A percentile compares a stretch with the other conserved stretches of the same genome.
These are phyloP conservation scores for Heteractis magnifica DNA, from an alignment of 92 coral and sea anemone species.

Conservation along the genomic window DNA sequence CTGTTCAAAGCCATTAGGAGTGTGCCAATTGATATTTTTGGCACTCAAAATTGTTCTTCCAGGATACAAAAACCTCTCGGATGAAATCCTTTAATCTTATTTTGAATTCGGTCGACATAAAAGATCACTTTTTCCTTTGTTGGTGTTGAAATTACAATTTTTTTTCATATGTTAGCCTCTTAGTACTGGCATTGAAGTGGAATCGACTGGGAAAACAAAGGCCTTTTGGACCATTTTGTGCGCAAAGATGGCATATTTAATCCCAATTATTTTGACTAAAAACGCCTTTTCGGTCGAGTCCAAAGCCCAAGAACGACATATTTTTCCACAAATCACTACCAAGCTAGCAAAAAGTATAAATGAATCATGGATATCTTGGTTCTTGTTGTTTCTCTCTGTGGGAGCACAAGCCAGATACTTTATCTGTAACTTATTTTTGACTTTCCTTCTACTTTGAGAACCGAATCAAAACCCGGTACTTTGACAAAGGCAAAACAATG, in stretches of 20 bases:
- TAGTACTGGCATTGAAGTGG: background rate
- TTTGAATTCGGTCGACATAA: background rate
- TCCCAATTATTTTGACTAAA: background rate
- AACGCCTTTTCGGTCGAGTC: background rate
- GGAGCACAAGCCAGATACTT: constrained; percentile 11
- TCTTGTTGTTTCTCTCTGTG: background rate
- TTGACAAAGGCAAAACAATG: background rate
- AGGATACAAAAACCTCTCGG: background rate
- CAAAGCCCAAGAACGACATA: background rate
- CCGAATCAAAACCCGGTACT: background rate
- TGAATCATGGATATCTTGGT: background rate
- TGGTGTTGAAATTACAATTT: background rate
- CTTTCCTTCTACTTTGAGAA: background rate
- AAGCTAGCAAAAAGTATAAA: background rate
- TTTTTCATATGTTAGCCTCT: background rate
- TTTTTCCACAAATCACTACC: background rate
- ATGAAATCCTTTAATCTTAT: background rate
- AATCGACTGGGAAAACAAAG: background rate
- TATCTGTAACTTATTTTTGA: background rate
- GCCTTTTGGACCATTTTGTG: background rate
- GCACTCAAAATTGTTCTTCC: background rate
- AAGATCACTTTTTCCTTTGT: background rate
- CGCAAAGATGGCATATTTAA: background rate
- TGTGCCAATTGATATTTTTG: background rate
- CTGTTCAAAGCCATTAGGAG: background rate